Evolutionary conservation across 64 coral and sea anemone genomes (phyloP), one percentile per base, ranked within the genome.

Genomic region (Anthopleura sola): DNA sequence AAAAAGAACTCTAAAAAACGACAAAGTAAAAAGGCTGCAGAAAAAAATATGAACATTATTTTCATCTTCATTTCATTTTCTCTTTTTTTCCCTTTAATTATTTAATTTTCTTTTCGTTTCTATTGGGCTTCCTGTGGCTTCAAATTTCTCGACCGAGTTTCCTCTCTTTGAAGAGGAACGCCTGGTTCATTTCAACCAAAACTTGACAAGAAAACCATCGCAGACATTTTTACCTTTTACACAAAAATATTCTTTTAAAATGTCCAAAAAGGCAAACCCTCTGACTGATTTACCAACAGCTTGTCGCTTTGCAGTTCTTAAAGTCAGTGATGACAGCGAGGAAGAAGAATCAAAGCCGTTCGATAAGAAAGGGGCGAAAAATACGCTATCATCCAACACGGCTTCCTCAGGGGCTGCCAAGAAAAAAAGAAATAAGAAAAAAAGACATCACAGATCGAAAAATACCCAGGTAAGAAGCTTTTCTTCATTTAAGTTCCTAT

Each of bases 291-390:
- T 91, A 85, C 31, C 89, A 71, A 91, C 89, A 17, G 64, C 76
- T 66, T 86, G 89, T 78, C 89, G 89, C 46, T 91, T 91, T 82
- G 84, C 89, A 20, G 75, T 86, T 62, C 83, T 91, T 20, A 75
- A 86, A 21, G 75, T 91, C 49, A 91, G 84, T 34, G 89, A 91
- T 33, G 89, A 91, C 12, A 69, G 55, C 28, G 84, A 86, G 5
- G 58, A 86, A 48, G 82, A 78, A 58, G 75, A 62, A 68, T 19
- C 48, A 26, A 78, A 28, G 6, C 38, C 49, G 56, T 50, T 36
- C 29, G n/a, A 60, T 23, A 81, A 91, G 49, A 85, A 81, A 19
- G 36, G 76, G 79, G 81, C 37, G 33, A 44, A 68, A n/a, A 80
- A 80, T 68, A 47, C 36, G 32, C 54, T 68, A 84, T 71, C 82